phyloP scores from a whole-genome alignment of 2,888 invertebrate genomes.

The Agrotis exclamationis region DNA sequence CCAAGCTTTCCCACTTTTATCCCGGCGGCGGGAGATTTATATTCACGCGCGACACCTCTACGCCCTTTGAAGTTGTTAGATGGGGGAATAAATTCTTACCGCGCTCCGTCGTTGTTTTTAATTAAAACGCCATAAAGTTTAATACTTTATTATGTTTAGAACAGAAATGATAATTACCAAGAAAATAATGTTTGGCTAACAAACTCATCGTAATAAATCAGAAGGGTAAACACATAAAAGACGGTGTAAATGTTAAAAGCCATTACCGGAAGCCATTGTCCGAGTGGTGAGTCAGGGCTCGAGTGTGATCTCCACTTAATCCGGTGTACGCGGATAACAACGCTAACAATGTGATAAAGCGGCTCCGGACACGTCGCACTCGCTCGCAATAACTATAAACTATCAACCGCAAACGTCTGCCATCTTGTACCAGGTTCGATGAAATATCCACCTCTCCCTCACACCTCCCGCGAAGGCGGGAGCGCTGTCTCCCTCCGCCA shows the following conservation, averaged over 20 bases:
- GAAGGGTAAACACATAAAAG: slow-evolving; percentile 66
- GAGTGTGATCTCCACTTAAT: slow-evolving; percentile 87
- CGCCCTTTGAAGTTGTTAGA: slow-evolving; percentile 88
- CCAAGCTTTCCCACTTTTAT: slow-evolving; percentile 82
- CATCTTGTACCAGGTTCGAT: slow-evolving; percentile 89
- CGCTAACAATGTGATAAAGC: slow-evolving; percentile 91
- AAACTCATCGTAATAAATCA: slow-evolving; percentile 61
- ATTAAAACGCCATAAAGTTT: slow-evolving; percentile 86
- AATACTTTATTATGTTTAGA: slow-evolving; percentile 73
- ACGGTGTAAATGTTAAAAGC: slow-evolving; percentile 79
- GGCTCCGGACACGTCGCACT: slow-evolving; percentile 86
- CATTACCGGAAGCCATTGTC: slow-evolving; percentile 83
- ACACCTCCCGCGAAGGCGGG: slow-evolving; percentile 69
- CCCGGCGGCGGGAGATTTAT: slow-evolving; percentile 85
- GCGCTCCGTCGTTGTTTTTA: slow-evolving; percentile 84
- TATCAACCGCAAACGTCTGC: slow-evolving; percentile 91
- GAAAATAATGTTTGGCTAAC: slow-evolving; percentile 59
- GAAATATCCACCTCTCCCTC: slow-evolving; percentile 87
- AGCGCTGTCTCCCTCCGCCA: slow-evolving; percentile 76
- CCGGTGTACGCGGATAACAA: slow-evolving; percentile 88
- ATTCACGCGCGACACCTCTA: slow-evolving; percentile 84
- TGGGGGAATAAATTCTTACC: slow-evolving; percentile 85
- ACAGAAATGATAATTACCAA: slow-evolving; percentile 66
- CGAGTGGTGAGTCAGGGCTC: slow-evolving; percentile 71
- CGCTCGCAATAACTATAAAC: slow-evolving; percentile 91